These are phyloP conservation scores for Colaptes auratus DNA, from an alignment of 2,113 vertebrate genomes.

Conservation along the genomic window DNA sequence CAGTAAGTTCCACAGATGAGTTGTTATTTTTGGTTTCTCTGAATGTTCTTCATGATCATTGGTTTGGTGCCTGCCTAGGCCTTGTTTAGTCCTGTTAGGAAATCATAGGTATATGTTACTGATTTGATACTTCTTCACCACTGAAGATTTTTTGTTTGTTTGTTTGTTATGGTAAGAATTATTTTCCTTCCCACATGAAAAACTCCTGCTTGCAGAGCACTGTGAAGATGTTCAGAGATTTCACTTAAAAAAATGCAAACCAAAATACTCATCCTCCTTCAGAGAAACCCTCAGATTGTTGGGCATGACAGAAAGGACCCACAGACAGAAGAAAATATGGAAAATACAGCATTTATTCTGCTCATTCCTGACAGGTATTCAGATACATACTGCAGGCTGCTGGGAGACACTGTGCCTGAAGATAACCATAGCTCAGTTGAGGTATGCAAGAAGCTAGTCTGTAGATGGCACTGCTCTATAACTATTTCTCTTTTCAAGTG, in stretches of 20 bases:
- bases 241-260: background rate
- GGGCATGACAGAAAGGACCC: background rate
- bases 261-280: background rate
- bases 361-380: background rate
- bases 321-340: background rate
- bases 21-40: background rate
- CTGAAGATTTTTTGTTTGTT: background rate
- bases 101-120: background rate
- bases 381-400: background rate
- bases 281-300: background rate
- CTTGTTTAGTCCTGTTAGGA: background rate
- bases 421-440: too few species aligned
- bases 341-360: background rate
- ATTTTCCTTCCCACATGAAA: background rate
- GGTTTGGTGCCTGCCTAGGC: background rate
- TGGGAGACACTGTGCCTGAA: background rate
- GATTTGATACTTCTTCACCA: background rate
- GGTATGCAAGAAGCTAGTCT: background rate
- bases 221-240: background rate
- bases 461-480: slow-evolving; percentile 78
- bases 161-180: background rate
- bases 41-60: background rate
- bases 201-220: background rate
- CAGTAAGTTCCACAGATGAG: background rate
- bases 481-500: slow-evolving; percentile 4